Percentiles rank a stretch among this genome's conserved stretches.
These are phyloP conservation scores for Actias luna DNA, from an alignment of 2,888 invertebrate species.

Conservation along the genomic window DNA sequence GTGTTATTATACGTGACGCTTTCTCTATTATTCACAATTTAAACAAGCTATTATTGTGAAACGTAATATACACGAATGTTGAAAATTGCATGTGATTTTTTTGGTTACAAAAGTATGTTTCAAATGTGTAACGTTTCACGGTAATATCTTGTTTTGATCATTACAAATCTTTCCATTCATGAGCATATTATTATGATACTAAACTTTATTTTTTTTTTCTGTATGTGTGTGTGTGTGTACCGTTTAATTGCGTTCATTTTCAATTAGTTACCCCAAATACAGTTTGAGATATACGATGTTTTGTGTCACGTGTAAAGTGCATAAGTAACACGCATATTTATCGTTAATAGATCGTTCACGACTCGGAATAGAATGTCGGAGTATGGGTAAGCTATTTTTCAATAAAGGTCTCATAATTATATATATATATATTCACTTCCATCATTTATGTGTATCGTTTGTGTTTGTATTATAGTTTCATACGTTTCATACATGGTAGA, in stretches of 20 bases:
- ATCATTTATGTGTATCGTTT: not conserved
- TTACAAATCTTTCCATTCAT: not conserved
- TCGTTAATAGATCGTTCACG: not conserved
- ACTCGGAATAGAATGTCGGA: constrained; percentile 3
- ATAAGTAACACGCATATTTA: not conserved
- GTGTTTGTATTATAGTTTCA: not conserved
- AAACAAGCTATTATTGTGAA: not conserved
- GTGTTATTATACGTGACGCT: too few species aligned
- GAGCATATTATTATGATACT: not conserved
- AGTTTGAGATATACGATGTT: not conserved
- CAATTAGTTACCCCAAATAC: too few species aligned
- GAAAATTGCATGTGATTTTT: too few species aligned
- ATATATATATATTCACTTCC: not conserved
- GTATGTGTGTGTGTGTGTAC: too few species aligned
- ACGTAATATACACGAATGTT: not conserved
- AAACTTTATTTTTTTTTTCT: too few species aligned
- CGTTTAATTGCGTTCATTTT: not conserved
- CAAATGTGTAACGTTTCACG: not conserved
- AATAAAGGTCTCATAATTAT: not conserved
- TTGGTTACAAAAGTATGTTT: too few species aligned
- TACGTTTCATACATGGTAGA: not conserved
- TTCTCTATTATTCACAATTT: not conserved
- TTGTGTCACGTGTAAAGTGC: not conserved
- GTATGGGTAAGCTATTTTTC: not conserved
- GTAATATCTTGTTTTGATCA: not conserved